Base-by-base conservation (phyloP, 2,888 invertebrate species). In the Neoscelio sp. region DNA sequence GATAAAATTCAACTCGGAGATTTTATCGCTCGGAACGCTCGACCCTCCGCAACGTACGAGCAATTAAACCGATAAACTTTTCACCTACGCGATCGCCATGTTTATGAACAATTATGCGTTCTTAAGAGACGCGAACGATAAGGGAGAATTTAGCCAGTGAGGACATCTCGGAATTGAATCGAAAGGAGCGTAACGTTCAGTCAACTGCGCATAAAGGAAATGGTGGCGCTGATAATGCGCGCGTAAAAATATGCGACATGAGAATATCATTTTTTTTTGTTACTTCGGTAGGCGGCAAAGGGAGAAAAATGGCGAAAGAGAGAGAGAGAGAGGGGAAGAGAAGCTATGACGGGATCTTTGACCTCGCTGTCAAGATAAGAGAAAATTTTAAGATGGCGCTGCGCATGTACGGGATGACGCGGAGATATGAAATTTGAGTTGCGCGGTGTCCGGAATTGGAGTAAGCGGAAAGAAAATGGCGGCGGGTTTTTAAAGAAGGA, bases 41-140 rank as follows among this genome's bases (percentile, higher is more conserved):
- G 74, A 70, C 75, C 70, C 79, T 75, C 75, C 65, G 67, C 74
- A 74, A 70, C 48, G 73, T 73, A 73, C 48, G 70, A 65, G 79
- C 64, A 79, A 79, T 79, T 79, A 79, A 74, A 60, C 60, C 60
- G 79, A 79, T 79, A 79, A 75, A 79, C 78, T 78, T 79, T 79
- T 70, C 79, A 75, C 79, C 79, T 79, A 79, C 60, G 60, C 65
- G 56, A 28, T 30, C 74, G 70, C 75, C 74, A 79, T 70, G 52
- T 75, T 75, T 79, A 75, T 70, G 62, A 79, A 65, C 75, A 79
- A 79, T 79, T 70, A 65, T 33, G 74, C 50, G 50, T 38, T 50
- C 60, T 52, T 50, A 35, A 10, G 42, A 13, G 28, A 30, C 56
- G 26, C 28, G 23, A 12, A 18, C 62, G 68, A 68, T 54, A 76